Evolutionary conservation across 2,797 vertebrate genomes (phyloP), one percentile per base, ranked within the genome.

Genomic region (Coracias cyanogaster): DNA sequence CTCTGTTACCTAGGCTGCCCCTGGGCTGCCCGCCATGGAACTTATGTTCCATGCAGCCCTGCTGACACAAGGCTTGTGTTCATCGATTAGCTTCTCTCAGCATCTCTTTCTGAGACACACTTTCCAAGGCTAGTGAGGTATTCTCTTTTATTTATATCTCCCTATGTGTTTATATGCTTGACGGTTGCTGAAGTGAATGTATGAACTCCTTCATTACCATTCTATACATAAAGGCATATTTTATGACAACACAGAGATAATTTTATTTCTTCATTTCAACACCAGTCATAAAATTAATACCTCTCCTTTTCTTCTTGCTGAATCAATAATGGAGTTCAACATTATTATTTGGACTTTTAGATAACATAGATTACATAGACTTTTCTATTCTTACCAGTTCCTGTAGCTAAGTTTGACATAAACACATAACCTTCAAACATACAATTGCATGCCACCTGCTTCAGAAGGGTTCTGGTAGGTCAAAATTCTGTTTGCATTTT

Each of bases 401-500:
- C 19, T 67, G 26, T 64, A 61, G 26, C 29, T 43, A 61, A 71
- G 43, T 76, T 86, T 90, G 65, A 76, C 18, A 89, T 37, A 69
- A 85, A 86, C 31, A 43, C 29, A 37, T 78, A 88, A 95, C 87
- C 66, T 95, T 94, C 67, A 91, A 91, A 67, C 12, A 41, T 17
- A 46, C 29, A 46, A 6, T 74, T 92, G 78, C 15, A 1, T 71
- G 78, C 61, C 93, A 95, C 49, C 78, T 94, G 93, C 58, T 95
- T 80, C 89, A 78, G 57, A 85, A 81, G 62, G 39, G 17, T 80
- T 93, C 82, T 78, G 35, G 9, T n/a, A 94, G 88, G 64, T 90
- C 45, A 92, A 84, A 94, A 64, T 46, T 92, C 31, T 94, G 82
- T 96, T 96, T 97, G 35, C 49, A 20, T 60, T 95, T 92, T 80